Percentiles rank a stretch among this genome's conserved stretches.
phyloP scores from a whole-genome alignment of 2,797 vertebrate genomes.

The Pipistrellus kuhlii region DNA sequence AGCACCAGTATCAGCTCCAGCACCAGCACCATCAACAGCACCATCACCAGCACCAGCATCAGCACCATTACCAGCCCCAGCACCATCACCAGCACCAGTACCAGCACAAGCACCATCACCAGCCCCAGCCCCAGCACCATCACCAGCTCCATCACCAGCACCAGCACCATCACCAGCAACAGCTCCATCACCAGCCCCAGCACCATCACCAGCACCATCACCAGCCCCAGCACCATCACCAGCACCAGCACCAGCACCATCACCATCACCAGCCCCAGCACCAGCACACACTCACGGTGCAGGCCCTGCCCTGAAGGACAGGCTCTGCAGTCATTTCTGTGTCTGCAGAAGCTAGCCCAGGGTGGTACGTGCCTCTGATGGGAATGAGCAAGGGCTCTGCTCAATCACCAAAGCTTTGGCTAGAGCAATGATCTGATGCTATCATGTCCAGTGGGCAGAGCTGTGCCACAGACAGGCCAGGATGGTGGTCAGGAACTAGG shows the following conservation, averaged over 20 bases:
- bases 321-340: neutral
- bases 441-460: neutral
- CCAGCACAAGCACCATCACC: too few species aligned
- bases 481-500: neutral
- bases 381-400: neutral
- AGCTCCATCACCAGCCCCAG: too few species aligned
- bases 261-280: rapidly evolving
- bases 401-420: neutral
- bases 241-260: too few species aligned
- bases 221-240: too few species aligned
- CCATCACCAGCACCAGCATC: too few species aligned
- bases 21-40: too few species aligned
- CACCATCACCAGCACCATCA: neutral
- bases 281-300: rapidly evolving
- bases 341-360: neutral
- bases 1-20: neutral
- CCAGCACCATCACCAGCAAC: neutral
- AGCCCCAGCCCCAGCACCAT: too few species aligned
- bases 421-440: neutral
- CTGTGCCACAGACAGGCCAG: neutral
- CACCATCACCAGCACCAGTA: too few species aligned
- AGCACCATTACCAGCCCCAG: neutral
- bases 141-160: too few species aligned
- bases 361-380: neutral
- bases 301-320: neutral